A percentile compares a stretch with the other conserved stretches of the same genome.
These are phyloP conservation scores for Lycopodina hypogea DNA, from an alignment of 37 sponge, comb jelly and placozoan species.

Conservation along the genomic window DNA sequence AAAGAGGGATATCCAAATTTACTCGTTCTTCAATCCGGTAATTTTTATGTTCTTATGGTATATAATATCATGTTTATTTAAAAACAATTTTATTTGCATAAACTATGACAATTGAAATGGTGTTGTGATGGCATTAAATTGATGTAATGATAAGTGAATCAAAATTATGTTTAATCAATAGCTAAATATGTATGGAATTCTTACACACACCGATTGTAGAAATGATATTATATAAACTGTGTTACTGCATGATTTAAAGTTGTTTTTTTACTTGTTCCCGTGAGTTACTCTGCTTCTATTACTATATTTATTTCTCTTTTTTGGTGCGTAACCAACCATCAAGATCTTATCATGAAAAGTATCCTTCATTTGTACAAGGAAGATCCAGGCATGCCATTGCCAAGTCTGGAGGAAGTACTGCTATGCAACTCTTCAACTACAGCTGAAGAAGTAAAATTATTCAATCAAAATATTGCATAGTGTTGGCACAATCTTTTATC, in stretches of 20 bases:
- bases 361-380: constrained; percentile 35
- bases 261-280: too few relatives aligned
- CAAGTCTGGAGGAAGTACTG: constrained; percentile 63
- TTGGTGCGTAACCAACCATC: too few relatives aligned
- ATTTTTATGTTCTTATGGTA: neutral
- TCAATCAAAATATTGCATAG: neutral
- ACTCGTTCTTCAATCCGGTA: constrained; percentile 24
- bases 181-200: too few relatives aligned
- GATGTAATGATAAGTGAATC: too few relatives aligned
- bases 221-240: too few relatives aligned
- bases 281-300: too few relatives aligned
- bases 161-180: too few relatives aligned
- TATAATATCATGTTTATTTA: neutral
- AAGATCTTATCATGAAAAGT: constrained; percentile 54
- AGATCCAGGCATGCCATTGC: constrained; percentile 51
- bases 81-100: neutral
- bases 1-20: constrained; percentile 39
- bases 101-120: too few relatives aligned
- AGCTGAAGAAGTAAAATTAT: constrained; percentile 61
- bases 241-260: too few relatives aligned
- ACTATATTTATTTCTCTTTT: too few relatives aligned
- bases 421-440: constrained; percentile 56
- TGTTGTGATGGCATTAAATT: too few relatives aligned
- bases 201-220: too few relatives aligned
- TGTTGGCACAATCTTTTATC: neutral